A percentile compares a stretch with the other conserved stretches of the same genome.
These are phyloP conservation scores for Catocala fraxini DNA, from an alignment of 2,888 invertebrate genomes.

Conservation along the genomic window DNA sequence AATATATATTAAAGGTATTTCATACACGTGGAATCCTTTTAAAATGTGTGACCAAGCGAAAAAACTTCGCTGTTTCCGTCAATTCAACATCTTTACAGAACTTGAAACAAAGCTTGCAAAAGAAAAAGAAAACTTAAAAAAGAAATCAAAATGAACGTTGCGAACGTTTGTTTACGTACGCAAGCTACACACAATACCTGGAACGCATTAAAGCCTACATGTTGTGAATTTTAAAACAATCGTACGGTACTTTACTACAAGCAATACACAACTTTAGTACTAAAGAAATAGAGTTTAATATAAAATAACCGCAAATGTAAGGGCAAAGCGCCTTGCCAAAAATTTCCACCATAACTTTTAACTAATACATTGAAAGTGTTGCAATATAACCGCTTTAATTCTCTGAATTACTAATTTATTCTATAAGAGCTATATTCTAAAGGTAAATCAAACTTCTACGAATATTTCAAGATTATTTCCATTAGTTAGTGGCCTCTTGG, in stretches of 20 bases:
- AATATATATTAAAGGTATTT: too few species aligned
- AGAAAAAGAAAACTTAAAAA: conserved; percentile 19
- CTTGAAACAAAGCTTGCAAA: conserved; percentile 12
- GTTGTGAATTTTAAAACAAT: conserved; percentile 65
- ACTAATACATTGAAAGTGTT: conserved; percentile 35
- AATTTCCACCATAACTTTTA: conserved; percentile 44
- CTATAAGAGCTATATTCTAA: too few species aligned
- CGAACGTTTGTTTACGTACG: conserved; percentile 58
- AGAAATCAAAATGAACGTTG: conserved; percentile 19
- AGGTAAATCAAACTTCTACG: too few species aligned
- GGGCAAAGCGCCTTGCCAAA: conserved; percentile 40
- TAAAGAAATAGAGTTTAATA: conserved; percentile 25
- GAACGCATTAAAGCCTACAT: conserved; percentile 66
- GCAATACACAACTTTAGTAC: conserved; percentile 31
- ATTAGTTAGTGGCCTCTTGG: not conserved
- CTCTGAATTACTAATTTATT: conserved; percentile 14
- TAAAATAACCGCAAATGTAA: conserved; percentile 3
- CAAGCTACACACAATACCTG: conserved; percentile 64
- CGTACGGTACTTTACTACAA: conserved; percentile 26
- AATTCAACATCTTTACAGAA: not conserved
- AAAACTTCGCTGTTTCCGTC: not conserved
- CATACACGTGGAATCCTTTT: too few species aligned
- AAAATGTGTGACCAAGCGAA: too few species aligned
- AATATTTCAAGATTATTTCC: not conserved
- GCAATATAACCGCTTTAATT: conserved; percentile 39